Evolutionary conservation across 2,888 invertebrate genomes (phyloP).

Genomic region (Mylabris sibirica): DNA sequence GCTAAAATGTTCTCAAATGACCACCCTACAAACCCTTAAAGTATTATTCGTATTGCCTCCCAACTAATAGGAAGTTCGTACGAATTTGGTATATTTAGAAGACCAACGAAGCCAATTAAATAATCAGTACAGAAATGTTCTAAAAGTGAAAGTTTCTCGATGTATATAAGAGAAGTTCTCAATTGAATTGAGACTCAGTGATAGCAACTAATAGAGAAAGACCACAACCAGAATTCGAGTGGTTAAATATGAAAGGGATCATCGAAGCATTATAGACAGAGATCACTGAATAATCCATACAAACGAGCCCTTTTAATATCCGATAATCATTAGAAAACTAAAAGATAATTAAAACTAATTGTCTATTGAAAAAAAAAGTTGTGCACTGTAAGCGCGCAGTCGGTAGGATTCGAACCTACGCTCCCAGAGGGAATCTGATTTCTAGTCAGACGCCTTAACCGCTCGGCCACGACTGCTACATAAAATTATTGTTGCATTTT

Average conservation of each 20-base stretch:
- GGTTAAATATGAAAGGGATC: slow-evolving; percentile 51
- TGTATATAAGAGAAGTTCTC: background rate
- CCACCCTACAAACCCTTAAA: no score
- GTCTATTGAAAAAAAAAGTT: background rate
- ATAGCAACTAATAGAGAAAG: slow-evolving; percentile 32
- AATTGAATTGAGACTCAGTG: background rate
- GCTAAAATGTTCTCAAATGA: no score
- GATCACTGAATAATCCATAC: slow-evolving; percentile 54
- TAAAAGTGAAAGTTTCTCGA: no score
- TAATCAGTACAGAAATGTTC: no score
- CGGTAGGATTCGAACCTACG: slow-evolving; percentile 91
- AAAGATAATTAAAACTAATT: slow-evolving; percentile 10
- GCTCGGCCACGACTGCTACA: slow-evolving; percentile 82
- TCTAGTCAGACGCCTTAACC: slow-evolving; percentile 91
- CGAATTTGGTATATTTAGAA: no score
- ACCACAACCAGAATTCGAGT: slow-evolving; percentile 44
- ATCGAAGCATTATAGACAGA: slow-evolving; percentile 49
- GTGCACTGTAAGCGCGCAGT: slow-evolving; percentile 65
- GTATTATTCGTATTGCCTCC: no score
- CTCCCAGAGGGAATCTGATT: slow-evolving; percentile 91
- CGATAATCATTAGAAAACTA: slow-evolving; percentile 47
- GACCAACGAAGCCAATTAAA: slow-evolving; percentile 20
- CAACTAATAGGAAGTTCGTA: no score
- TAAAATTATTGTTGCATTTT: background rate
- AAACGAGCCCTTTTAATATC: slow-evolving; percentile 49